Base-by-base conservation (phyloP, 1,140 invertebrate genomes). In the Augochlora pura region DNA sequence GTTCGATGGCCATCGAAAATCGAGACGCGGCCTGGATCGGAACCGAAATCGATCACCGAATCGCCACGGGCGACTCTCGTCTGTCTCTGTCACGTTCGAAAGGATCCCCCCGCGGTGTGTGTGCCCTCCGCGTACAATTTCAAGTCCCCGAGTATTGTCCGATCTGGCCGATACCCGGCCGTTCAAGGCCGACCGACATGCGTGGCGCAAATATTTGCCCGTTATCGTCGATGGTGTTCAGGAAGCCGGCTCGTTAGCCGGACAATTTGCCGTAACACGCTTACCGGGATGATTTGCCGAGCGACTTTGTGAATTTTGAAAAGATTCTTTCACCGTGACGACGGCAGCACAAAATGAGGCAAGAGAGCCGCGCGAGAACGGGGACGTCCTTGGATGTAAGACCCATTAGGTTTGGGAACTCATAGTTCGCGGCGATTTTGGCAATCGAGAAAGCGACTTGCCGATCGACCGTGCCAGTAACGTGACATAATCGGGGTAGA, bases 201-300 rank as follows among this genome's bases (percentile, higher is more conserved):
- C 16, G 10, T 67, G n/a, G 42, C 7, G 65, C 46, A 68, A 68
- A 68, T 68, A 52, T 54, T 68, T 68, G 52, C 21, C 18, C 12
- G 18, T 5, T 63, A 21, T 32, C 39, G 7, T 7, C 14, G 4
- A 32, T 8, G 8, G n/a, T 39, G 10, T 39, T 65, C 27, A 72
- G 23, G 70, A 72, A 62, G 57, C 18, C n/a, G n/a, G n/a, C 32
- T 72, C 71, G 39, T 72, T 62, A 49, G 57, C 27, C 1, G 9
- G 52, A 49, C 39, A 49, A 64, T 73, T 63, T 73, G 8, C 9
- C 16, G 27, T 39, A 9, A 64, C 21, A 49, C 14, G 27, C 42
- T n/a, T 64, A 7, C 27, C 8, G 27, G 54, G 54, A 6, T n/a
- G 8, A 46, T 14, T 25, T 10, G 59, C 16, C 5, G 46, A 62